Evolutionary conservation across 2,113 vertebrate species (phyloP).

Genomic region (Astatotilapia flaviijosephi): DNA sequence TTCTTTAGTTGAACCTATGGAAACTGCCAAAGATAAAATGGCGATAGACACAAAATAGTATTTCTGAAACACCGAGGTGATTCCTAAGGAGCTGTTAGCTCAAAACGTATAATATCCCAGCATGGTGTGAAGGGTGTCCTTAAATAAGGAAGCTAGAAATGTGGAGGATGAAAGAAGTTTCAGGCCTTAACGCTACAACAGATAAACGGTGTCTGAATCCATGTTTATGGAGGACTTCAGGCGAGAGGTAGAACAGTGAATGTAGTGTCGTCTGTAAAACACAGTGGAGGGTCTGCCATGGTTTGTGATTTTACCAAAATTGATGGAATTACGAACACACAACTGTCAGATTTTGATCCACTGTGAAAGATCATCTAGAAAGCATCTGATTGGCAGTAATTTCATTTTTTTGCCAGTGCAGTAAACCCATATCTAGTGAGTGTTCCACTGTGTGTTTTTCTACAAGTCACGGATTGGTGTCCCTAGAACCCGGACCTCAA

Average conservation of each 20-base stretch:
- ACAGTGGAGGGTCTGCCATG: background rate
- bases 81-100: background rate
- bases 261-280: background rate
- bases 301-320: background rate
- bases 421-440: background rate
- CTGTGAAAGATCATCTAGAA: background rate
- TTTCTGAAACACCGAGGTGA: background rate
- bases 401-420: background rate
- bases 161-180: background rate
- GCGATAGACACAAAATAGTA: fast-evolving
- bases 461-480: background rate
- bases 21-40: background rate
- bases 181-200: background rate
- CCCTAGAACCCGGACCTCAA: background rate
- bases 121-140: background rate
- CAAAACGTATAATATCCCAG: background rate
- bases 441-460: background rate
- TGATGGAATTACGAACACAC: background rate
- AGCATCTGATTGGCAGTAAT: background rate
- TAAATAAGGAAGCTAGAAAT: background rate
- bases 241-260: background rate
- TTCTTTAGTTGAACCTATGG: background rate
- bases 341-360: background rate
- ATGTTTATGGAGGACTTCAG: background rate
- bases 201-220: background rate